Evolutionary conservation across 2,113 vertebrate species (phyloP).

Genomic region (Trochalopteron elliotii): DNA sequence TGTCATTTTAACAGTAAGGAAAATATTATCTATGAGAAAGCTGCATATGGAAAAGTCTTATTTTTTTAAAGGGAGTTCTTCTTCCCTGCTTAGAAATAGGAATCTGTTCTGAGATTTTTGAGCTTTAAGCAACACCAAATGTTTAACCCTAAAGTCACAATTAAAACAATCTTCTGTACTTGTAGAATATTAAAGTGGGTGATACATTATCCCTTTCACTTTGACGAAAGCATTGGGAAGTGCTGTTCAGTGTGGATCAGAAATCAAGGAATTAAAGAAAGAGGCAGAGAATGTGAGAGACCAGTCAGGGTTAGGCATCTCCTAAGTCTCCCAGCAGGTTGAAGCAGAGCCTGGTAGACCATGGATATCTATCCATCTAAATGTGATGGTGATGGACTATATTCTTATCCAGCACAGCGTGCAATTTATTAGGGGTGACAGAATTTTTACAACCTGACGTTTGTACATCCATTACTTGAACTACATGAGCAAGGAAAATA

Average conservation of each 20-base stretch:
- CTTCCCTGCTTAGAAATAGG: slow-evolving; percentile 3
- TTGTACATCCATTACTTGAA: not conserved
- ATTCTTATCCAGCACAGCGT: not conserved
- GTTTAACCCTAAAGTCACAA: not conserved
- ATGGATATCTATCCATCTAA: not conserved
- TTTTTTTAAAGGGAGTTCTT: not conserved
- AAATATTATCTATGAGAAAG: not conserved
- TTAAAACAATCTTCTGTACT: not conserved
- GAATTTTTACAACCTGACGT: not conserved
- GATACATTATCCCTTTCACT: not conserved
- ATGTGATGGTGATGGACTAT: not conserved
- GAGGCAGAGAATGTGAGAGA: not conserved
- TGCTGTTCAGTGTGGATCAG: not conserved
- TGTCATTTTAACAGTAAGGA: slow-evolving; percentile 54
- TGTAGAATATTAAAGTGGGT: slow-evolving; percentile 8
- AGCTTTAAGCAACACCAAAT: not conserved
- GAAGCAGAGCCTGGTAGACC: not conserved
- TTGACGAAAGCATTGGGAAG: not conserved
- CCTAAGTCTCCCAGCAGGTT: not conserved
- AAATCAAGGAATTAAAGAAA: not conserved
- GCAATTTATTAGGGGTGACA: not conserved
- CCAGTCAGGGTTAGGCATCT: not conserved
- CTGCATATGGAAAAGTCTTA: not conserved
- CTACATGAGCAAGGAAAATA: not conserved
- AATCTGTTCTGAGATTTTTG: slow-evolving; percentile 7